Base-by-base conservation (phyloP, 2,888 invertebrate genomes). In the Litoditis marina region DNA sequence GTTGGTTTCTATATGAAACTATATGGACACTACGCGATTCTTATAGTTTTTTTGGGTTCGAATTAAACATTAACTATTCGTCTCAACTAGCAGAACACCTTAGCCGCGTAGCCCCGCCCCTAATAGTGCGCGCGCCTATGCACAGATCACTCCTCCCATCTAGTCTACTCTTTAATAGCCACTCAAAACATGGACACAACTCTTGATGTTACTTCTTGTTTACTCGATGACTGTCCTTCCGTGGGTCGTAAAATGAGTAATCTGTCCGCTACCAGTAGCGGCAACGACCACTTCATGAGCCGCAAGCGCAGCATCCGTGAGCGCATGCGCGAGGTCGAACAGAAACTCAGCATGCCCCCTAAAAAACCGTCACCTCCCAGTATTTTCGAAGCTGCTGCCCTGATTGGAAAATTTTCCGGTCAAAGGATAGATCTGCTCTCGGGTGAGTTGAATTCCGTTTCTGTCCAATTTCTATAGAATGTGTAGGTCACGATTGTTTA, bases 391-490 rank as follows among this genome's bases (percentile, higher is more conserved):
- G 75, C 75, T 13, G 75, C 75, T 16, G 69, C 71, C 34, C 49
- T 75, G 54, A 71, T 75, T 62, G 72, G 72, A 39, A 72, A 72
- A 30, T 66, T 72, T 56, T 55, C 52, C 22, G 68, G 69, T 13
- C 75, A 77, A 55, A 52, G 78, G 51, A 78, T 78, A 46, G 78
- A 78, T 58, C 61, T 78, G n/a, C 58, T 78, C n/a, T 72, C 76
- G 46, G 78, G 78, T 78, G 50, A 46, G 74, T 65, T 39, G 7
- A 22, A 49, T 44, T 46, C n/a, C n/a, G n/a, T n/a, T n/a, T n/a
- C n/a, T n/a, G n/a, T n/a, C n/a, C n/a, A n/a, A n/a, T n/a, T n/a
- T n/a, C n/a, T n/a, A n/a, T n/a, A n/a, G n/a, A n/a, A n/a, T n/a
- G n/a, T n/a, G n/a, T n/a, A n/a, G n/a, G n/a, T n/a, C n/a, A n/a